phyloP scores from a whole-genome alignment of 2,113 vertebrate species.

The Triplophysa dalaica region DNA sequence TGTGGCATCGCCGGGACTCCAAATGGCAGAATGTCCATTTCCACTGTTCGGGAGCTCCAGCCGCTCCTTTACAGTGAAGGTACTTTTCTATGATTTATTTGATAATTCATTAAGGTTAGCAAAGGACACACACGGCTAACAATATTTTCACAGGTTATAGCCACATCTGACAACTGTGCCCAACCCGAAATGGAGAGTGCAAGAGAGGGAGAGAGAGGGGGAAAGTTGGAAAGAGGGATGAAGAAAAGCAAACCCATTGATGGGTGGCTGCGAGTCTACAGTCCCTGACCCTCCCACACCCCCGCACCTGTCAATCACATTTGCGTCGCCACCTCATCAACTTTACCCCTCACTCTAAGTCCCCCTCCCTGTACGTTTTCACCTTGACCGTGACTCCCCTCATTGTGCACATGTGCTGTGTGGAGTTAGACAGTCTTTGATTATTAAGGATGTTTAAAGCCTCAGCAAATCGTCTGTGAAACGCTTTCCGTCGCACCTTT shows the following conservation, averaged over 20 bases:
- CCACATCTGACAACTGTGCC: constrained; percentile 60
- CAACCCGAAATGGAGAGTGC: constrained; percentile 59
- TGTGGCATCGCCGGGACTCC: constrained; percentile 94
- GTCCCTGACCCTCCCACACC: constrained; percentile 56
- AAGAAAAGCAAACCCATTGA: constrained; percentile 60
- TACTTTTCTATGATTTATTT: constrained; percentile 50
- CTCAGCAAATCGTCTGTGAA: constrained; percentile 34
- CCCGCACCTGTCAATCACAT: constrained; percentile 64
- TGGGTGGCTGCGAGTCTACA: constrained; percentile 43
- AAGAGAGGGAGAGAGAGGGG: constrained; percentile 16
- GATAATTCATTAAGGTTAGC: too few relatives aligned
- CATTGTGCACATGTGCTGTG: constrained; percentile 40
- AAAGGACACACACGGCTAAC: not conserved
- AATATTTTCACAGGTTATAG: constrained; percentile 58
- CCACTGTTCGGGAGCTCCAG: constrained; percentile 95
- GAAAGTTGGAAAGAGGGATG: constrained; percentile 45
- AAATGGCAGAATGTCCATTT: constrained; percentile 98
- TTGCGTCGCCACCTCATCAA: constrained; percentile 32
- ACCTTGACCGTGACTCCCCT: constrained; percentile 9
- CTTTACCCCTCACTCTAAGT: constrained; percentile 22
- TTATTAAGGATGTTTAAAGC: constrained; percentile 29
- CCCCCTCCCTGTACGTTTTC: constrained; percentile 46
- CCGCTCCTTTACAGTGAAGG: constrained; percentile 94
- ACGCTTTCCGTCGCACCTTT: constrained; percentile 44
- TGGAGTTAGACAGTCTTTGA: constrained; percentile 36